Evolutionary conservation across 2,888 invertebrate species (phyloP), one percentile per base, ranked within the genome.

Genomic region (Choreutis nemorana): DNA sequence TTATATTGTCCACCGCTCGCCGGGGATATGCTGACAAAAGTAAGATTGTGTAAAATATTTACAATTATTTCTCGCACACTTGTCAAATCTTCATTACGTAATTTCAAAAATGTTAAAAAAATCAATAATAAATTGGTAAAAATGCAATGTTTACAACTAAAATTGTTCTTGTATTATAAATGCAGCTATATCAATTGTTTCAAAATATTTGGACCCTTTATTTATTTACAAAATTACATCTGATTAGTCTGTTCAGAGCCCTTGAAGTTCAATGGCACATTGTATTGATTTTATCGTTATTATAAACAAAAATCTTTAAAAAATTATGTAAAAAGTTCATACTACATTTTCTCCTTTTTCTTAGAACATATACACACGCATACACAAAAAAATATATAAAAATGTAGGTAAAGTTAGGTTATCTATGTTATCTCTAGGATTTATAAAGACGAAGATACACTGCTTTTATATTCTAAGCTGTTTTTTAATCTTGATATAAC

Each of bases 1-100:
- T 83, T 44, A 58, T 84, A 44, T 77, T 83, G 54, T 78, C 83
- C 45, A 80, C 83, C 48, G 83, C 82, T 48, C 81, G 82, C 44
- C 77, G 83, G 50, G 83, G 87, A 55, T 81, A 73, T 53, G 67
- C 79, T 41, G 78, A 81, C 55, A 87, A 83, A 83, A 85, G 87
- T 87, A 83, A 85, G 83, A 58, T 51, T 42, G 35, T 21, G 22
- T 35, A 32, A 47, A 42, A 36, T 42, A 42, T 32, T 30, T 30
- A 34, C 30, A 36, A 36, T 41, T 37, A 44, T 41, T 45, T 35
- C 33, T 41, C 38, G 48, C 45, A 41, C 49, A 53, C 39, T 54
- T 67, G 66, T 64, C 66, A 71, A 50, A 61, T 47, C 59, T 60
- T 51, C 51, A 70, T 79, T 78, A 77, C 79, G 79, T 77, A 73